phyloP scores from a whole-genome alignment of 2,113 vertebrate genomes.

The Recurvirostra avosetta region DNA sequence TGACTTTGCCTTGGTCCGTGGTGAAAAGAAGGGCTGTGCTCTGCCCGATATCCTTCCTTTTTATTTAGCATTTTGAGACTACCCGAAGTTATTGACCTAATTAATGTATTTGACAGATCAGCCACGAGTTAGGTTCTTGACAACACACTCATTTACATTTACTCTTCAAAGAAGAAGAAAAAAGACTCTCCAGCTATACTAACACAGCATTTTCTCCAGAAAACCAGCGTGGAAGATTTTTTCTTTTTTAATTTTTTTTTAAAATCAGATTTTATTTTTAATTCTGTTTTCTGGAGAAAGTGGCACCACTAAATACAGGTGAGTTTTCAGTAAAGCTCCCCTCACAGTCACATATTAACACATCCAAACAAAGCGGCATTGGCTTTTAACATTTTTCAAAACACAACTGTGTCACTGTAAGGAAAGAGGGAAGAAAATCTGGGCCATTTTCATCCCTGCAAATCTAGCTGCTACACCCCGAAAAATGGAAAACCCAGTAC shows the following conservation, averaged over 20 bases:
- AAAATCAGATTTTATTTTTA: not conserved
- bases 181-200: not conserved
- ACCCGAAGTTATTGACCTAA: not conserved
- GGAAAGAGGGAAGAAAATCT: not conserved
- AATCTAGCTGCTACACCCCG: not conserved
- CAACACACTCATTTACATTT: not conserved
- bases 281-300: not conserved
- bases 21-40: not conserved
- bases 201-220: not conserved
- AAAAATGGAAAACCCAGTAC: no score
- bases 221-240: not conserved
- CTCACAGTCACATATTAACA: not conserved
- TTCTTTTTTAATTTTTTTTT: not conserved
- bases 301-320: not conserved
- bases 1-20: not conserved
- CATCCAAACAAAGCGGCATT: no score
- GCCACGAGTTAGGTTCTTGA: not conserved
- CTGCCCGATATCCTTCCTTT: not conserved
- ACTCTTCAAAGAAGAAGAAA: not conserved
- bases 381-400: not conserved
- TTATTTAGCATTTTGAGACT: not conserved
- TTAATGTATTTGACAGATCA: not conserved
- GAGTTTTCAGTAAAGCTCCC: not conserved
- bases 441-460: not conserved
- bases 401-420: not conserved